Conservation (phyloP, 2,797 vertebrate genomes). For the Cirrhinus mrigala region DNA sequence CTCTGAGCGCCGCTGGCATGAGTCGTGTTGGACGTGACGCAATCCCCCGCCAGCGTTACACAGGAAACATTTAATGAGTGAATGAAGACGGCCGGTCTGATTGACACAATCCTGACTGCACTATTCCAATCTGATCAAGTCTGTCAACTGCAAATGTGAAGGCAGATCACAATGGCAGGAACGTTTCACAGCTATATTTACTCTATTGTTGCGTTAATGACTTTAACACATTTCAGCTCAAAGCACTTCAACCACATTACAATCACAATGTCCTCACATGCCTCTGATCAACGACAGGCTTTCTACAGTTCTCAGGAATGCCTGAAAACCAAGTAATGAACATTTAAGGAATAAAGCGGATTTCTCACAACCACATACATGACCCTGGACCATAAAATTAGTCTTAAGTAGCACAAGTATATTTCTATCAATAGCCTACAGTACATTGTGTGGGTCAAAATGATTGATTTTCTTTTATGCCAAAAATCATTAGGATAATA, state of each 20-base stretch:
- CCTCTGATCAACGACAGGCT: background rate
- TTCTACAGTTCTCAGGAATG: background rate
- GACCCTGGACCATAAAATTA: too few relatives aligned
- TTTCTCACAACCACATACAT: too few relatives aligned
- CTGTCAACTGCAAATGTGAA: background rate
- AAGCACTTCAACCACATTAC: background rate
- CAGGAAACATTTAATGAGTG: background rate
- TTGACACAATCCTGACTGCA: background rate
- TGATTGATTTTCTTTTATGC: too few relatives aligned
- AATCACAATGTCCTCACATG: background rate
- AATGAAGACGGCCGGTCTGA: background rate
- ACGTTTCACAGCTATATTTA: background rate
- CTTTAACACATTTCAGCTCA: background rate
- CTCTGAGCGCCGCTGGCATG: background rate
- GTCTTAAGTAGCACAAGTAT: too few relatives aligned
- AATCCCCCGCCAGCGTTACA: background rate
- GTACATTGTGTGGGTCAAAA: too few relatives aligned
- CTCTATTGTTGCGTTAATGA: background rate
- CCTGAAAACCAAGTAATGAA: background rate
- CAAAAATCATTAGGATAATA: too few relatives aligned
- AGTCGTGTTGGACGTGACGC: constrained; percentile 13
- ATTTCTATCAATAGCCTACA: too few relatives aligned
- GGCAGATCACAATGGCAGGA: background rate
- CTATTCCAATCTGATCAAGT: background rate
- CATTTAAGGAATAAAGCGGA: too few relatives aligned